These are phyloP conservation scores for Eubasilissa regina DNA, from an alignment of 1,140 invertebrate genomes.

Conservation along the genomic window DNA sequence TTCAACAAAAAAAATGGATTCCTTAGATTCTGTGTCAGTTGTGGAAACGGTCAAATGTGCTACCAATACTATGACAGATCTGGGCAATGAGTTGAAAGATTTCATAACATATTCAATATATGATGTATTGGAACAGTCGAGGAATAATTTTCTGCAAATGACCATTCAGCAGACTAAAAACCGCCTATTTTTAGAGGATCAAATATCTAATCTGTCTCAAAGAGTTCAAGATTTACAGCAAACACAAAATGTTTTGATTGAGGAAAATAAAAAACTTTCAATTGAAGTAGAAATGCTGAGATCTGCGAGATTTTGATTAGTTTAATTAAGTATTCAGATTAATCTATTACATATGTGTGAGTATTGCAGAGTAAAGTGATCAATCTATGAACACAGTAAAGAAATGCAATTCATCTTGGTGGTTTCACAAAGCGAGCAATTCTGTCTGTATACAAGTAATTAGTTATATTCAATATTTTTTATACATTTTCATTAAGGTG, in stretches of 20 bases:
- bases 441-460: too few relatives aligned
- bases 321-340: too few relatives aligned
- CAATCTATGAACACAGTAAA: too few relatives aligned
- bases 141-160: constrained; percentile 67
- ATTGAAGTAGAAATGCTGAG: constrained; percentile 70
- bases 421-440: too few relatives aligned
- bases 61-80: constrained; percentile 61
- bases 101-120: constrained; percentile 66
- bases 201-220: constrained; percentile 64
- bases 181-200: constrained; percentile 69
- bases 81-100: constrained; percentile 69
- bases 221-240: constrained; percentile 65
- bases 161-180: constrained; percentile 70
- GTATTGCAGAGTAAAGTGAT: too few relatives aligned
- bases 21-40: constrained; percentile 47
- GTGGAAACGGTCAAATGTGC: constrained; percentile 50
- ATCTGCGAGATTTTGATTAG: constrained; percentile 43
- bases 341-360: too few relatives aligned
- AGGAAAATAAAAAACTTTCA: constrained; percentile 67
- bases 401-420: too few relatives aligned
- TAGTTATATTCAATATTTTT: too few relatives aligned
- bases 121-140: constrained; percentile 68
- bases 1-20: constrained; percentile 46
- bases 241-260: constrained; percentile 66
- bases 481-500: too few relatives aligned